Base-by-base conservation (phyloP, 1,140 invertebrate genomes). In the Calosoma granatense region DNA sequence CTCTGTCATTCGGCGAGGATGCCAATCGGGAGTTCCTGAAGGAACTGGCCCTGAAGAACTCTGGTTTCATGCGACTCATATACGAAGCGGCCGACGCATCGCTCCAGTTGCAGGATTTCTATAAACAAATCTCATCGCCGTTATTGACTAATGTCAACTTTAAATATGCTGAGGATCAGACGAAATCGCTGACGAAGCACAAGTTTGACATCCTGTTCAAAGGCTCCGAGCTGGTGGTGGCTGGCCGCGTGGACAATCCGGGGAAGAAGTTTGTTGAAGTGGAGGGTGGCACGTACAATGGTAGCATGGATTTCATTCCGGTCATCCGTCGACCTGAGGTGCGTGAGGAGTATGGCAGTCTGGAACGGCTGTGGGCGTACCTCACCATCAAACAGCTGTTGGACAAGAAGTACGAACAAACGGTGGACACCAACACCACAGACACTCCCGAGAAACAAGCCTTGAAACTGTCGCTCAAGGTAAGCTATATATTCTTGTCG, bases 1-100 rank as follows among this genome's bases (percentile, higher is more conserved):
- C 78, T 12, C 71, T 90, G 3, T 85, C 82, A n/a, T 87, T 88
- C 66, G 87, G 87, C 0, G 72, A 79, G 26, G 82, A 81, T 22
- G 84, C 85, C 0, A 84, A 88, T 67, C 80, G 80, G 52, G 72
- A 74, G 39, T 82, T 87, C 62, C 69, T 87, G 1, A 78, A 81
- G 60, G 81, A 81, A 64, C 56, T 88, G 4, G 79, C 83, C 0
- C 66, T 83, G 14, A 76, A 80, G 57, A 87, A 86, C 67, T 66
- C 76, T 17, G 86, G 84, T 1, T 83, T 86, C 66, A 80, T 82
- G 56, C 73, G 85, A 20, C 82, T 82, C 66, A 88, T 89, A 53
- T 88, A 87, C 67, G 85, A 85, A 70, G 85, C 79, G 26, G 74
- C 82, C 0, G 85, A 88, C 69, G 82, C 85, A 2, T 76, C 78